Conservation (phyloP, 2,797 vertebrate genomes). For the Lophius americanus region DNA sequence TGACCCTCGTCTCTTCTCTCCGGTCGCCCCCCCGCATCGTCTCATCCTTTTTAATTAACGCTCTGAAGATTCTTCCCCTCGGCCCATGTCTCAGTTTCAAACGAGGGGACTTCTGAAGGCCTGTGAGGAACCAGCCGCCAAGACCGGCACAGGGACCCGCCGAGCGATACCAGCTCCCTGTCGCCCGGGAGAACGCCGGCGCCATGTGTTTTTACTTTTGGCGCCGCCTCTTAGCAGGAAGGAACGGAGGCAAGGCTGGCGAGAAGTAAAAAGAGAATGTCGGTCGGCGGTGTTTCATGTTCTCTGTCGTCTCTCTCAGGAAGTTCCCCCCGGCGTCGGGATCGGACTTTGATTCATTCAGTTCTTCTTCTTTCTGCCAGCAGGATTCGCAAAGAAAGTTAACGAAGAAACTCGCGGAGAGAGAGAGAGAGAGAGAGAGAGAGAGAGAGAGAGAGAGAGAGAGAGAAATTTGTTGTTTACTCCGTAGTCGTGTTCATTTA, state of each 20-base stretch:
- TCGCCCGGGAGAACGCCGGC: constrained; percentile 6
- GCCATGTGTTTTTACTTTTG: constrained; percentile 44
- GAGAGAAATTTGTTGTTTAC: too few species aligned
- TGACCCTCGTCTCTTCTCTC: constrained; percentile 66
- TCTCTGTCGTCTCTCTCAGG: constrained; percentile 40
- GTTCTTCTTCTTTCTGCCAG: constrained; percentile 25
- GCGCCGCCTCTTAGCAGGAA: constrained; percentile 30
- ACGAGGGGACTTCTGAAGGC: constrained; percentile 58
- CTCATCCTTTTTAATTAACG: constrained; percentile 77
- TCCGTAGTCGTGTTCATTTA: too few species aligned
- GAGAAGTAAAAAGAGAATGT: constrained; percentile 29
- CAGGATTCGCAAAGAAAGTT: constrained; percentile 29
- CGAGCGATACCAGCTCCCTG: constrained; percentile 43
- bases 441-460: not conserved
- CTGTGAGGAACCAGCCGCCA: constrained; percentile 47
- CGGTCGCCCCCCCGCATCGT: constrained; percentile 67
- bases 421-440: constrained; percentile 5
- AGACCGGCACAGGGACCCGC: constrained; percentile 47
- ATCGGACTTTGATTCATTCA: constrained; percentile 31
- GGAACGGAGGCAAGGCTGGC: constrained; percentile 12
- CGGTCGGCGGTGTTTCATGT: constrained; percentile 23
- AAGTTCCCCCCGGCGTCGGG: constrained; percentile 50
- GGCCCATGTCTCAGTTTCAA: constrained; percentile 70
- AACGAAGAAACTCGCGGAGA: constrained; percentile 11
- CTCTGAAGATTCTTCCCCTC: constrained; percentile 47